These are phyloP conservation scores for Manis pentadactyla DNA, from an alignment of 2,797 vertebrate genomes.

Conservation along the genomic window DNA sequence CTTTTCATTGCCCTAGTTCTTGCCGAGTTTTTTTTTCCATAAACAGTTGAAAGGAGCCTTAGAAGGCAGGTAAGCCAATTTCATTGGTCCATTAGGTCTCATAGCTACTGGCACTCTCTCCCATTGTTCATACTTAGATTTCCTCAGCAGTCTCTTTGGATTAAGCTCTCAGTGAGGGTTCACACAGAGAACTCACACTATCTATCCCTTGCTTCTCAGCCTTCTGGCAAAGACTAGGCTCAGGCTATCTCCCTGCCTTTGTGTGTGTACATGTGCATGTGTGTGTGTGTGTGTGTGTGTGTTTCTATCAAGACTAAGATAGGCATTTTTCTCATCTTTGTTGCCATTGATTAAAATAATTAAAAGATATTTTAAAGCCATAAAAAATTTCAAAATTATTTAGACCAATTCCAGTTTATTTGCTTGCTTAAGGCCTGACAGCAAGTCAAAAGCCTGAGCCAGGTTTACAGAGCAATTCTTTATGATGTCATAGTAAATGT, in stretches of 20 bases:
- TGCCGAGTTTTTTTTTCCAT: not conserved
- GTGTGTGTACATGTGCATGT: not conserved
- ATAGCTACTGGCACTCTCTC: slow-evolving; percentile 49
- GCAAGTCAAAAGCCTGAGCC: not conserved
- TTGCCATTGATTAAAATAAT: not conserved
- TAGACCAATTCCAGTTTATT: not conserved
- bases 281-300: not conserved
- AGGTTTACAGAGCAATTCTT: not conserved
- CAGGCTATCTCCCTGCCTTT: not conserved
- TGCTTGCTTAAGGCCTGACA: not conserved
- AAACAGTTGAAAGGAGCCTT: slow-evolving; percentile 38
- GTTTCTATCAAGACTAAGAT: not conserved
- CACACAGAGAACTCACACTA: not conserved
- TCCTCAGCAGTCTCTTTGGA: not conserved
- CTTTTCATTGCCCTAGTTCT: slow-evolving; percentile 51
- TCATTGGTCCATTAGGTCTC: slow-evolving; percentile 63
- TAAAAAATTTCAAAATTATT: slow-evolving; percentile 7
- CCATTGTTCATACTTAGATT: not conserved
- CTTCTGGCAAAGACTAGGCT: not conserved
- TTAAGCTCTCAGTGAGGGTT: not conserved
- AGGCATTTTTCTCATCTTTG: slow-evolving; percentile 37
- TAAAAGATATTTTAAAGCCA: not conserved
- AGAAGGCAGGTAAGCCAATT: slow-evolving; percentile 49
- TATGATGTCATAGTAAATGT: not conserved
- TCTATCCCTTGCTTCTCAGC: not conserved